Evolutionary conservation across 2,797 vertebrate genomes (phyloP), one percentile per base, ranked within the genome.

Genomic region (Cercopithecus petaurista): DNA sequence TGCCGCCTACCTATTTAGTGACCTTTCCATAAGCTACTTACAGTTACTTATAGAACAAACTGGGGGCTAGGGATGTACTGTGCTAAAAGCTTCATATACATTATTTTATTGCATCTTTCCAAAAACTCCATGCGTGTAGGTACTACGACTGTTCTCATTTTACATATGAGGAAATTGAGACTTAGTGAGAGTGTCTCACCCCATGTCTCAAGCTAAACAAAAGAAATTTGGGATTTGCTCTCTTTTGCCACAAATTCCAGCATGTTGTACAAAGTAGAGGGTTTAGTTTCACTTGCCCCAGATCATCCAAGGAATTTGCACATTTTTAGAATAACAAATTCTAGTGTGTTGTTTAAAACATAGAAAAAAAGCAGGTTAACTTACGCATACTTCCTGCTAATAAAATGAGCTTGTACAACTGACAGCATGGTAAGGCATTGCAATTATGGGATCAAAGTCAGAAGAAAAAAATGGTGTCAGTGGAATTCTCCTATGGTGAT

Each of bases 171-270:
- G 24, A 80, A 72, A 77, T 36, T 57, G 61, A 72, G 80, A 86
- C 64, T 77, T 84, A 79, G 15, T 57, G 33, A 96, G 10, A 64
- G 0, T 84, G 26, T 67, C 55, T 93, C 46, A 90, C 22, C 2
- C 46, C 3, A 1, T 50, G 67, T 85, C 59, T 95, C 46, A 72
- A 39, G 50, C 79, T 85, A 90, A 76, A 61, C 85, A 24, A 94
- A 90, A 85, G 79, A 94, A 84, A 83, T 84, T 59, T 75, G 22
- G 39, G 39, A 79, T 92, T 90, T 95, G 17, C 17, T 79, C 28
- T 84, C n/a, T 70, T 94, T 92, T 41, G 43, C 7, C 73, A 93
- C 73, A 59, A 70, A 90, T 92, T 52, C 70, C 61, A 80, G 41
- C 48, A 52, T 79, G 26, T 43, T 64, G 12, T 55, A 1, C 79